Base-by-base conservation (phyloP, 2,113 vertebrate genomes). In the Pungitius pungitius region DNA sequence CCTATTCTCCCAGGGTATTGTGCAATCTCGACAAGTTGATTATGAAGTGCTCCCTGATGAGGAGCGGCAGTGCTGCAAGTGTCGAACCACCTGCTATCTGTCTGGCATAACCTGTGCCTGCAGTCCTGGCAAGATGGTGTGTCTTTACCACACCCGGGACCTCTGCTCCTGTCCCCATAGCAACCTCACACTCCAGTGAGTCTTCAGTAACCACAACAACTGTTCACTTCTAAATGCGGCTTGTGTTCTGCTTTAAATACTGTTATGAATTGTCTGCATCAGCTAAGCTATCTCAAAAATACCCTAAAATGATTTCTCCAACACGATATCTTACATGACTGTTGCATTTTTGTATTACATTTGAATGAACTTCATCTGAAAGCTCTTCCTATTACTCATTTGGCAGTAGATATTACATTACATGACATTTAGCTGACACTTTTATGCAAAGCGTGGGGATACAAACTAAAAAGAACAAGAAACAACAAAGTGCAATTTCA, bases 1-100 rank as follows among this genome's bases (percentile, higher is more conserved):
- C 6, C 33, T 8, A 4, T 7, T 0, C 33, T 35, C 89, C 56
- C 86, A 99, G 98, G 96, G 97, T 14, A 94, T 99, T 79, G 93
- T 94, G 33, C 93, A 95, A 49, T 95, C 92, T 0, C 94, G 92
- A 85, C 92, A 93, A 78, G 94, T 96, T 79, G 93, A 96, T 9
- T 97, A 96, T 77, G 98, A 99, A 70, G 81, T 95, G 47, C 91
- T 98, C 69, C 96, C 96, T 47, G 98, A 99, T 6, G 98, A 99
- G 60, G 96, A 96, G 79, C 95, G 97, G 9, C 97, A 99, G 88
- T 99, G 98, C 88, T 78, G 91, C 58, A 96, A 95, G 87, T 99
- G 98, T 91, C 95, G 96, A 88, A 99, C 98, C 78, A 99, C 97
- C 47, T 99, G 98, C 86, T 99, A 96, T 91, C 96, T 98, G 95